A percentile compares a stretch with the other conserved stretches of the same genome.
These are phyloP conservation scores for Atopsyche davidsoni DNA, from an alignment of 1,140 invertebrate genomes.

Conservation along the genomic window DNA sequence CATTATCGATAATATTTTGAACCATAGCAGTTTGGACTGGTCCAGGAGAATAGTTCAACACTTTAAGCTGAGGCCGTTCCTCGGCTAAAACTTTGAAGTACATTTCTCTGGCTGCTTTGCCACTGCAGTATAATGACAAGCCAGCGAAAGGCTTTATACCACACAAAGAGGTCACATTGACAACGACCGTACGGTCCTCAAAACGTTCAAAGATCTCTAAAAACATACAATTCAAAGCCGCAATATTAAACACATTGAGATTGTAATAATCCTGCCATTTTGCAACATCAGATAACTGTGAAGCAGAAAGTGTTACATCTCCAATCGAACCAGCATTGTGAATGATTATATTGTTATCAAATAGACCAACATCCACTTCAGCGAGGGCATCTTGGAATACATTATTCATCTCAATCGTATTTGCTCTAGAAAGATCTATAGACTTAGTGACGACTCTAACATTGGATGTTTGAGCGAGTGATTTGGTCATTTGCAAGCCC, in stretches of 20 bases:
- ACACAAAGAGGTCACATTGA: slow-evolving; percentile 85
- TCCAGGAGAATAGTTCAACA: slow-evolving; percentile 91
- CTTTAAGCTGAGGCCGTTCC: slow-evolving; percentile 69
- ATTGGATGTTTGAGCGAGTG: slow-evolving; percentile 47
- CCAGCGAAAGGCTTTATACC: slow-evolving; percentile 71
- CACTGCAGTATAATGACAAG: slow-evolving; percentile 75
- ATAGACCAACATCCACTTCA: slow-evolving; percentile 43
- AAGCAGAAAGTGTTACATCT: slow-evolving; percentile 57
- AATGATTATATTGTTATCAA: slow-evolving; percentile 67
- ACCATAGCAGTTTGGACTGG: slow-evolving; percentile 91
- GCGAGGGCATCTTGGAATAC: slow-evolving; percentile 43
- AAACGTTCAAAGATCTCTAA: slow-evolving; percentile 59
- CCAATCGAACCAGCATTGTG: slow-evolving; percentile 89
- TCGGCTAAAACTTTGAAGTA: slow-evolving; percentile 80
- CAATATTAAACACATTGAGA: slow-evolving; percentile 73
- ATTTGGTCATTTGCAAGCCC: slow-evolving; percentile 58
- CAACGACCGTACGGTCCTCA: slow-evolving; percentile 50
- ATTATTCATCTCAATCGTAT: slow-evolving; percentile 44
- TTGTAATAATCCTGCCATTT: slow-evolving; percentile 64
- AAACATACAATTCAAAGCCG: slow-evolving; percentile 72
- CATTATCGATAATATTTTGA: slow-evolving; percentile 53
- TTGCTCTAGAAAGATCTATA: slow-evolving; percentile 53
- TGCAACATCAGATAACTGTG: slow-evolving; percentile 53
- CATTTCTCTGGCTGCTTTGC: slow-evolving; percentile 89
- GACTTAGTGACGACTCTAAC: slow-evolving; percentile 49